These are phyloP conservation scores for Leptoclinus maculatus DNA, from an alignment of 2,797 vertebrate genomes.

Conservation along the genomic window DNA sequence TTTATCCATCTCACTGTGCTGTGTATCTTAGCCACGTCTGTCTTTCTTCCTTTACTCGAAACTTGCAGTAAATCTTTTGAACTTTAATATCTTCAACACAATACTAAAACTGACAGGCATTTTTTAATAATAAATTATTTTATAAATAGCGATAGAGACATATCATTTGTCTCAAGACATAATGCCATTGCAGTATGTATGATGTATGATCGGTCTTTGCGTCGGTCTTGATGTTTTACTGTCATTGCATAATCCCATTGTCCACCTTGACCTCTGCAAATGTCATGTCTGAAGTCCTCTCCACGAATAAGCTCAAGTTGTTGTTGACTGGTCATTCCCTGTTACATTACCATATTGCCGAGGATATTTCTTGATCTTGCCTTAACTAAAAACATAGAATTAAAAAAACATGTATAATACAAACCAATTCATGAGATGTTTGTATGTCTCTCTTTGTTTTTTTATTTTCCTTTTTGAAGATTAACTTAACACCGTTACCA, in stretches of 20 bases:
- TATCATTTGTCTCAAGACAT: conserved; percentile 6
- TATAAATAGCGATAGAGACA: conserved; percentile 18
- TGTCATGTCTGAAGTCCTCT: conserved; percentile 31
- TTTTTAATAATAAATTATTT: conserved; percentile 9
- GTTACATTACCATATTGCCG: conserved; percentile 1
- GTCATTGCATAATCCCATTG: conserved; percentile 42
- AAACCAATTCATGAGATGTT: not conserved
- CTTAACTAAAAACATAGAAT: not conserved
- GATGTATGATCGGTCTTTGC: conserved; percentile 5
- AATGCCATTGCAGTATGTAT: conserved; percentile 16
- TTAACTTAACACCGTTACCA: not conserved
- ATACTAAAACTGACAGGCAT: conserved; percentile 6
- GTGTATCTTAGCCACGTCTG: conserved; percentile 4
- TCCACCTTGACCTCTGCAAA: conserved; percentile 46
- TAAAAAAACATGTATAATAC: not conserved
- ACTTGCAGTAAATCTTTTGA: not conserved
- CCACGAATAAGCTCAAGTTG: conserved; percentile 18
- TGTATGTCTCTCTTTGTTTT: not conserved
- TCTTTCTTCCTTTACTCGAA: not conserved
- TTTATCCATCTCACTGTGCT: conserved; percentile 38
- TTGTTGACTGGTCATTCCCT: conserved; percentile 21
- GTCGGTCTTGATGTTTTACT: conserved; percentile 36
- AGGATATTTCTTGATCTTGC: not conserved
- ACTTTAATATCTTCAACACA: conserved; percentile 1
- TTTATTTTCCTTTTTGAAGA: not conserved